These are phyloP conservation scores for Carapus acus DNA, from an alignment of 2,797 vertebrate genomes.

Conservation along the genomic window DNA sequence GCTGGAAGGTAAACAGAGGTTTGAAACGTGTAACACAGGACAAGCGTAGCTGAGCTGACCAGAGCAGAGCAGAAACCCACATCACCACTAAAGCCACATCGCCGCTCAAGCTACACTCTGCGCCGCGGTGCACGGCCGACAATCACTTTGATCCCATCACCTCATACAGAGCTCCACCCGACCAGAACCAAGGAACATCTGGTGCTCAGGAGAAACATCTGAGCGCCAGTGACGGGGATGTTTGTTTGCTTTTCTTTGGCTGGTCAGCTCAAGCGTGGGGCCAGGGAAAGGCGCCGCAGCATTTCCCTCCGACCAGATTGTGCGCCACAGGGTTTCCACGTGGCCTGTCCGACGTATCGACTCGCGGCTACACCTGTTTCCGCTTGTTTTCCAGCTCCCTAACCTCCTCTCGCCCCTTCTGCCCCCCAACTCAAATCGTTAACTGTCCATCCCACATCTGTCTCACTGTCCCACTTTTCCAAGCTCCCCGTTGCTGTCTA, in stretches of 20 bases:
- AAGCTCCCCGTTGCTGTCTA: conserved; percentile 5
- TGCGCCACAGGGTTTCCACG: conserved; percentile 54
- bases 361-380: conserved; percentile 69
- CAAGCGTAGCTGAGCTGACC: too few relatives aligned
- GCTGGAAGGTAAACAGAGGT: too few relatives aligned
- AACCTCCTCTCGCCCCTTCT: conserved; percentile 42
- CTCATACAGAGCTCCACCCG: conserved; percentile 19
- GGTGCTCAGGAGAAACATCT: conserved; percentile 37
- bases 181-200: conserved; percentile 48
- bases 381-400: conserved; percentile 54
- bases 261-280: conserved; percentile 50
- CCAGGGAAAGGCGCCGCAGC: conserved; percentile 46
- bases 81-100: too few relatives aligned
- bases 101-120: too few relatives aligned
- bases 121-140: too few relatives aligned
- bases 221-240: conserved; percentile 31
- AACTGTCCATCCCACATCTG: conserved; percentile 21
- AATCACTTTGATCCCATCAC: neutral
- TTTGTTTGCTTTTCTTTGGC: conserved; percentile 50
- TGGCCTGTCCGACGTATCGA: conserved; percentile 49
- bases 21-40: too few relatives aligned
- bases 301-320: conserved; percentile 59
- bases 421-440: too few relatives aligned
- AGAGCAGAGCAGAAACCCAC: too few relatives aligned
- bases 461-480: conserved; percentile 36